Percentiles rank a stretch among this genome's conserved stretches.
phyloP scores from a whole-genome alignment of 1,140 invertebrate species.

The Kradibia gibbosae region DNA sequence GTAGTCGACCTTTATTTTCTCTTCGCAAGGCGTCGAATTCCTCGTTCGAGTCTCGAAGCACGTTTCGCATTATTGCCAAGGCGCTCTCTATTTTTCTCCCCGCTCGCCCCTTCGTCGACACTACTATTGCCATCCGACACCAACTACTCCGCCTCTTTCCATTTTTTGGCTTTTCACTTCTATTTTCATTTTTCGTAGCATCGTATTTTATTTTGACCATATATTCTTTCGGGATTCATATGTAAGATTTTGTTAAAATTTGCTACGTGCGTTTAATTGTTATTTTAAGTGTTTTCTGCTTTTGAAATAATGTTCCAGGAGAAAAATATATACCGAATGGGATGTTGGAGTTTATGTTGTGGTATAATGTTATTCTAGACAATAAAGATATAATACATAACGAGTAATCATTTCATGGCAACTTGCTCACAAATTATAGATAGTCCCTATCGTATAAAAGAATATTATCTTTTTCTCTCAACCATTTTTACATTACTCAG shows the following conservation, averaged over 20 bases:
- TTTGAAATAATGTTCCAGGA: background rate
- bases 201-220: background rate
- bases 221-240: background rate
- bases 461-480: no score
- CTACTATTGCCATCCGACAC: constrained; percentile 5
- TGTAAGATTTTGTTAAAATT: constrained; percentile 2
- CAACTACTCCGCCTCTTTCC: background rate
- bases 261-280: background rate
- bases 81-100: constrained; percentile 52
- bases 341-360: background rate
- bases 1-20: constrained; percentile 39
- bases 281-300: background rate
- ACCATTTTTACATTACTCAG: no score
- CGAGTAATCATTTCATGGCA: no score
- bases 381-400: background rate
- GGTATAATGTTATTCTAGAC: background rate
- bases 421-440: no score
- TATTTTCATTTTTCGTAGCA: background rate
- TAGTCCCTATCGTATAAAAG: no score
- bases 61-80: constrained; percentile 64
- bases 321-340: background rate
- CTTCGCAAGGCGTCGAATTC: constrained; percentile 54
- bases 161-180: constrained; percentile 12
- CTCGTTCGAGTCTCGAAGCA: constrained; percentile 62
- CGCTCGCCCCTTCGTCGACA: constrained; percentile 3